Evolutionary conservation across 2,888 invertebrate genomes (phyloP), one percentile per base, ranked within the genome.

Genomic region (Ecliptopera silaceata): DNA sequence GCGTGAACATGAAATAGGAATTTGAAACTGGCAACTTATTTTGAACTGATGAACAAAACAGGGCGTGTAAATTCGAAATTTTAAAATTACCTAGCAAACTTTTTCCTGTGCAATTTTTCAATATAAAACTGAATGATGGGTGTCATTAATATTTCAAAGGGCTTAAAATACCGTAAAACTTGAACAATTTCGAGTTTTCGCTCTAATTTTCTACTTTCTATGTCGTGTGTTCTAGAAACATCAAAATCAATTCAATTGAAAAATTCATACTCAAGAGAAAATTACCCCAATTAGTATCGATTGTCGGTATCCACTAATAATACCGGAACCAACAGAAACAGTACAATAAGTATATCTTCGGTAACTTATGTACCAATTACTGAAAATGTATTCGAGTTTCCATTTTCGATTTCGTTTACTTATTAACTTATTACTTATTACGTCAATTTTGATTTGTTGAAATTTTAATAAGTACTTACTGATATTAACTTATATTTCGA

Each of bases 1-100:
- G 63, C 63, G 55, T 57, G 54, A 56, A 63, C 31, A 53, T 47
- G 54, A 43, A 47, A 63, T 56, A 57, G 38, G 45, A 56, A 61
- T 59, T 48, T 51, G 47, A 61, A 58, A 36, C 48, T 18, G 31
- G 29, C 13, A 36, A 46, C 17, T 36, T 22, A 29, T 56, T 50
- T 34, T 29, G 12, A 31, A 45, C 17, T 38, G 36, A 31, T 38
- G 22, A 32, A 34, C 15, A 13, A 13, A 22, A 11, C 36, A 46
- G 4, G 20, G 4, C 11, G 11, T 42, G 32, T 13, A 34, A 34
- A 50, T 50, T 17, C 42, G 15, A 38, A 47, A 34, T 36, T 46
- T 34, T n/a, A 47, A 47, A 47, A 41, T n/a, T 41, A 22, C 41
- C 20, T 26, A n/a, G 17, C 17, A 38, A 18, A 39, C 18, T 20